Evolutionary conservation across 2,113 vertebrate species (phyloP), one percentile per base, ranked within the genome.

Genomic region (Corythoichthys haematopterus): DNA sequence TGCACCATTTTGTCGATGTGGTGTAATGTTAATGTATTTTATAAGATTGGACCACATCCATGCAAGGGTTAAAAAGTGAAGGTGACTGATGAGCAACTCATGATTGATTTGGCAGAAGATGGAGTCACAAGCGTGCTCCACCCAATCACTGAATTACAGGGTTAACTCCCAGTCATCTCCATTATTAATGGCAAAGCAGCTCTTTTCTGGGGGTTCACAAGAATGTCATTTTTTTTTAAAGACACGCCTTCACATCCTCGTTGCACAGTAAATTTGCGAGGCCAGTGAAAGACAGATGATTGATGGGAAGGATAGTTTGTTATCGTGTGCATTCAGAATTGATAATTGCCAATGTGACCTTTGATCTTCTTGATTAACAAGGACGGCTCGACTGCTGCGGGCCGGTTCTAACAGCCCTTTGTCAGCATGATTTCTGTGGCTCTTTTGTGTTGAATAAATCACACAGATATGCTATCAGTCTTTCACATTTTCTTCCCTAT

Each of bases 231-330:
- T 61, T 68, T 61, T 50, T 38, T 47, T 14, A 33, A 38, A 47
- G 35, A 73, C 64, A 35, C 60, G 64, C 69, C 66, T 53, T 78
- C 69, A 70, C 65, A 81, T 81, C 64, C 68, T 81, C 47, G 56
- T 61, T 13, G 37, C 71, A 16, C 47, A 71, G 59, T 68, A 70
- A 80, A 80, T 88, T 83, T 81, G 66, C 75, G 46, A 59, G 68
- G 69, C 70, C 75, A 83, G 84, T 82, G 51, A 81, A 84, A 85
- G 85, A 65, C 74, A 69, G 71, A 71, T 76, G 84, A 89, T 90
- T 86, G 87, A 79, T 87, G 3, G 36, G 45, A 76, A 72, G 82
- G 85, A 87, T 87, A 82, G 80, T 88, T 89, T 88, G 83, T 88
- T 88, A 83, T 82, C 84, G 82, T 82, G 52, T 66, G 58, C 78